phyloP scores from a whole-genome alignment of 1,140 invertebrate genomes.

The Zaprionus vittiger region DNA sequence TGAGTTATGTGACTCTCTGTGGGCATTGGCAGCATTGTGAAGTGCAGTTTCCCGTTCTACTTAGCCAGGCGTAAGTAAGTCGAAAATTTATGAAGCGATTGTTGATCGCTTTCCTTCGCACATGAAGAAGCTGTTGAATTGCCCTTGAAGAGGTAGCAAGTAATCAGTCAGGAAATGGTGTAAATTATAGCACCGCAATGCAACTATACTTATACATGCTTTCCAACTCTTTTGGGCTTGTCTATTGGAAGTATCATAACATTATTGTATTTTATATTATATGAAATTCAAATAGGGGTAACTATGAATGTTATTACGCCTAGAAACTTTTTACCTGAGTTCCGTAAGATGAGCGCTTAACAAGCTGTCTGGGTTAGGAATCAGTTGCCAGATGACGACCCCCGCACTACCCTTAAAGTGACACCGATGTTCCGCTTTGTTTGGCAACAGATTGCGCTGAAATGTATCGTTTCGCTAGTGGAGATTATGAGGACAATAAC shows the following conservation, averaged over 20 bases:
- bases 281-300: neutral
- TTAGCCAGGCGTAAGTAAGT: slow-evolving; percentile 66
- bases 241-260: neutral
- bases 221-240: neutral
- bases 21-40: slow-evolving; percentile 54
- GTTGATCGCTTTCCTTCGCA: slow-evolving; percentile 18
- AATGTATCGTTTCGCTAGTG: slow-evolving; percentile 57
- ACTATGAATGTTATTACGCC: no score
- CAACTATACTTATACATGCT: neutral
- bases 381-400: slow-evolving; percentile 19
- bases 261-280: neutral
- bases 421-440: slow-evolving; percentile 71
- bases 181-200: slow-evolving; percentile 40
- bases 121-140: slow-evolving; percentile 26
- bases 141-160: slow-evolving; percentile 16
- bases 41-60: slow-evolving; percentile 24
- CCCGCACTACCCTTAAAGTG: slow-evolving; percentile 16
- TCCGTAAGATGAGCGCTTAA: slow-evolving; percentile 14
- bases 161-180: slow-evolving; percentile 68
- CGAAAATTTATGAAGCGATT: slow-evolving; percentile 59
- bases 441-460: slow-evolving; percentile 75
- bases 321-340: neutral
- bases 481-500: slow-evolving; percentile 51
- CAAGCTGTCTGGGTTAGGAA: slow-evolving; percentile 42
- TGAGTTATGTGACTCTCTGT: slow-evolving; percentile 75